Percentiles rank a stretch among this genome's conserved stretches.
phyloP scores from a whole-genome alignment of 2,888 invertebrate species.

The Labia minor region DNA sequence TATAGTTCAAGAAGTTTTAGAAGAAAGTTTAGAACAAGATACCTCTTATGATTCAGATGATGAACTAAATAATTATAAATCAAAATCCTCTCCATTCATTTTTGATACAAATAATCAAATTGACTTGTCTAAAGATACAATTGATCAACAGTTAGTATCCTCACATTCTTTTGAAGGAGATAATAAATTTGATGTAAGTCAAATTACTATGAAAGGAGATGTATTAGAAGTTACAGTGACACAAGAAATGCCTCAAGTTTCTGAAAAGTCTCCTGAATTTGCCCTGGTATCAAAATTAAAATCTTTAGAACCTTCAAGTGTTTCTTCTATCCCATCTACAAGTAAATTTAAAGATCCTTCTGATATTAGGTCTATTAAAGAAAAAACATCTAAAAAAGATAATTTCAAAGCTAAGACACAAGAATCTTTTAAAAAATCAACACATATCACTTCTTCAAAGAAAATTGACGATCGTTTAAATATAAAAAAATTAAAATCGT shows the following conservation, averaged over 20 bases:
- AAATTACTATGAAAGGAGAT: constrained; percentile 14
- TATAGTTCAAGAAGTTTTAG: background rate
- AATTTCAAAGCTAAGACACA: background rate
- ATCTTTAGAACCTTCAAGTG: background rate
- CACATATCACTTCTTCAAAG: constrained; percentile 5
- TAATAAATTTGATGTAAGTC: background rate
- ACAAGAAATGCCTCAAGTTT: constrained; percentile 21
- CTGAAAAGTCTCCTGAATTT: background rate
- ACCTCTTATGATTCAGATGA: background rate
- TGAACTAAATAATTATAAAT: background rate
- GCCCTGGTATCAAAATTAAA: too few relatives aligned
- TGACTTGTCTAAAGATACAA: constrained; percentile 2
- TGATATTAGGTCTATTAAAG: background rate
- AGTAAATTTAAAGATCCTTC: background rate
- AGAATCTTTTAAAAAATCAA: background rate
- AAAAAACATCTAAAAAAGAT: background rate
- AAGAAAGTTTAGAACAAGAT: constrained; percentile 9
- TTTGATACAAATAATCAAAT: background rate
- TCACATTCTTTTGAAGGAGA: background rate
- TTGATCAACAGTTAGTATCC: too few relatives aligned
- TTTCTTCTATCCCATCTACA: background rate
- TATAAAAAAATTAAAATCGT: constrained; percentile 22
- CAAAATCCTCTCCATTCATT: background rate
- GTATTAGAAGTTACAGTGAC: constrained; percentile 36
- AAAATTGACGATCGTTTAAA: background rate